A percentile compares a stretch with the other conserved stretches of the same genome.
Conservation (phyloP, 1,140 invertebrate species). For the Coptotermes formosanus region DNA sequence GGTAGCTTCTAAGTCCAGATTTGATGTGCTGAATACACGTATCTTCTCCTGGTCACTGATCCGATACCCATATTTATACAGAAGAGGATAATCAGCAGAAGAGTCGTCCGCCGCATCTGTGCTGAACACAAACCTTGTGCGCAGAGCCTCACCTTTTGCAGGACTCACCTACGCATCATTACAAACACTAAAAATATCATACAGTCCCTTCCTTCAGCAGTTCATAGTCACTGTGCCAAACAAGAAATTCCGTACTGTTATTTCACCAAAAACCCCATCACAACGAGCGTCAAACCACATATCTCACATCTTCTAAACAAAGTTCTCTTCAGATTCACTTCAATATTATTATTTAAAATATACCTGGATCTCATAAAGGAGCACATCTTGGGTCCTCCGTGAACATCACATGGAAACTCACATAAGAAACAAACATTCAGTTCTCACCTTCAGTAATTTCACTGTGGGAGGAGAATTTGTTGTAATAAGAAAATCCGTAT, state of each 20-base stretch:
- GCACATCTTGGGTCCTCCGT: too few relatives aligned
- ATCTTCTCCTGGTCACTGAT: neutral
- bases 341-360: too few relatives aligned
- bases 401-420: too few relatives aligned
- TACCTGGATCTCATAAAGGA: too few relatives aligned
- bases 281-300: too few relatives aligned
- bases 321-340: too few relatives aligned
- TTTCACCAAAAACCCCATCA: too few relatives aligned
- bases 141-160: constrained; percentile 30
- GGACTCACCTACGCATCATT: constrained; percentile 28
- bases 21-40: constrained; percentile 26
- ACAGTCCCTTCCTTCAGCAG: neutral
- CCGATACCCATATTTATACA: constrained; percentile 31
- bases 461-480: constrained; percentile 31
- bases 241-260: too few relatives aligned
- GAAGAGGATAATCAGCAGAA: constrained; percentile 26
- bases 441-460: constrained; percentile 26
- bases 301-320: too few relatives aligned
- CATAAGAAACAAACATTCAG: too few relatives aligned
- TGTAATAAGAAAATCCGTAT: constrained; percentile 30
- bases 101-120: constrained; percentile 31
- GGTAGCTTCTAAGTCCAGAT: constrained; percentile 27
- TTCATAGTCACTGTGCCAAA: too few relatives aligned
- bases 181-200: neutral
- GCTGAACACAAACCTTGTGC: constrained; percentile 24